phyloP scores from a whole-genome alignment of 2,888 invertebrate genomes.

The Timema cristinae region DNA sequence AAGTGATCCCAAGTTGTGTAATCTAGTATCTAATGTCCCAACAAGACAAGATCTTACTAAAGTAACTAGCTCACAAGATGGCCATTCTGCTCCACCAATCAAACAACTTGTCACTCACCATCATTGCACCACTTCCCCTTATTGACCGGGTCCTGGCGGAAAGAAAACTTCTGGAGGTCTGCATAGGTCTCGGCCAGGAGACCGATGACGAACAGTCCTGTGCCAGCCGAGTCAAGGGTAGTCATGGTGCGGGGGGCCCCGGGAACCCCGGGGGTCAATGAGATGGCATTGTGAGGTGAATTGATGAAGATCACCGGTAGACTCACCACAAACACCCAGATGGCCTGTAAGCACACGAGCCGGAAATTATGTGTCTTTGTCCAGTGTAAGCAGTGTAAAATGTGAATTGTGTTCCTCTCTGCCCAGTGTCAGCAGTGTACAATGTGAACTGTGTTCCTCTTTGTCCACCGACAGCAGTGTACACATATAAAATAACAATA shows the following conservation, averaged over 20 bases:
- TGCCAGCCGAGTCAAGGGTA: slow-evolving; percentile 79
- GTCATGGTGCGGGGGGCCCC: slow-evolving; percentile 68
- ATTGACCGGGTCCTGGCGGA: slow-evolving; percentile 82
- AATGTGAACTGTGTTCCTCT: no score
- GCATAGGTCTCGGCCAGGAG: slow-evolving; percentile 85
- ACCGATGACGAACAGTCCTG: slow-evolving; percentile 79
- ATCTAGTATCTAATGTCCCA: no score
- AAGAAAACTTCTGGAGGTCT: slow-evolving; percentile 88
- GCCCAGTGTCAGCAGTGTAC: no score
- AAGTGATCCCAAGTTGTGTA: no score
- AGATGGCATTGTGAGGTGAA: slow-evolving; percentile 73
- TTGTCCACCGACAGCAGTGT: not conserved
- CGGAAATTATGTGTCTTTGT: not conserved
- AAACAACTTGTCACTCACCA: slow-evolving; percentile 50
- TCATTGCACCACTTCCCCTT: slow-evolving; percentile 92
- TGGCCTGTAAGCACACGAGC: slow-evolving; percentile 56
- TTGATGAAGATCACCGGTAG: slow-evolving; percentile 88
- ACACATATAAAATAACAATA: not conserved
- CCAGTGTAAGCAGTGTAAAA: not conserved
- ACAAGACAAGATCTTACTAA: not conserved
- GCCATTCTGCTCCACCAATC: not conserved
- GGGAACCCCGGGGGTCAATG: slow-evolving; percentile 51
- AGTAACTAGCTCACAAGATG: not conserved
- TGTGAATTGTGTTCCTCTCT: no score
- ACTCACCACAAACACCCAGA: slow-evolving; percentile 91